A percentile compares a stretch with the other conserved stretches of the same genome.
These are phyloP conservation scores for Gorilla gorilla DNA, from an alignment of 2,113 vertebrate species.

Conservation along the genomic window DNA sequence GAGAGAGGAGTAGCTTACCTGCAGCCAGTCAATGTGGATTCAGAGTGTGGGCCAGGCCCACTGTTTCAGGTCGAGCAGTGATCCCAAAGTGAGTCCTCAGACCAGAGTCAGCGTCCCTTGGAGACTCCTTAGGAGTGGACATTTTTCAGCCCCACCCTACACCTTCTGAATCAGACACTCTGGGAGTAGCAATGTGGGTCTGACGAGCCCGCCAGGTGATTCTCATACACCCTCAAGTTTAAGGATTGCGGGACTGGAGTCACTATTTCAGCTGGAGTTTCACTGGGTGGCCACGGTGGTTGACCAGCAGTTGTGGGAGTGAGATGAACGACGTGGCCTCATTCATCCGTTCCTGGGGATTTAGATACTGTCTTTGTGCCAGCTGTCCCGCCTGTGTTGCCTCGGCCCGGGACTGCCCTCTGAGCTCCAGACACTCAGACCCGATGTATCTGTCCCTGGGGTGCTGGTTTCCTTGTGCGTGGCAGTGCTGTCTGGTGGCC, in stretches of 20 bases:
- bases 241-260: background rate
- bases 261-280: background rate
- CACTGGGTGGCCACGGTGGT: too few relatives aligned
- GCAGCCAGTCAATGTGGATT: too few relatives aligned
- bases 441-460: background rate
- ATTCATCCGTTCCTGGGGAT: background rate
- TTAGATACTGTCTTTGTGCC: background rate
- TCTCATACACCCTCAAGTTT: background rate
- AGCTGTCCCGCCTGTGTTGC: fast-evolving
- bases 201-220: background rate
- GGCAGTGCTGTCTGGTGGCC: background rate
- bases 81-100: background rate
- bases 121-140: background rate
- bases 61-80: background rate
- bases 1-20: background rate
- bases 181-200: background rate
- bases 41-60: background rate
- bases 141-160: background rate
- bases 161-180: background rate
- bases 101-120: background rate
- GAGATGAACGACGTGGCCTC: background rate
- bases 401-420: background rate
- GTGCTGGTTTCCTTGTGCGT: background rate
- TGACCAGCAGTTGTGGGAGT: background rate
- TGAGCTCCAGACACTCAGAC: background rate